phyloP scores from a whole-genome alignment of 2,797 vertebrate species.

The Lagocephalus sceleratus region DNA sequence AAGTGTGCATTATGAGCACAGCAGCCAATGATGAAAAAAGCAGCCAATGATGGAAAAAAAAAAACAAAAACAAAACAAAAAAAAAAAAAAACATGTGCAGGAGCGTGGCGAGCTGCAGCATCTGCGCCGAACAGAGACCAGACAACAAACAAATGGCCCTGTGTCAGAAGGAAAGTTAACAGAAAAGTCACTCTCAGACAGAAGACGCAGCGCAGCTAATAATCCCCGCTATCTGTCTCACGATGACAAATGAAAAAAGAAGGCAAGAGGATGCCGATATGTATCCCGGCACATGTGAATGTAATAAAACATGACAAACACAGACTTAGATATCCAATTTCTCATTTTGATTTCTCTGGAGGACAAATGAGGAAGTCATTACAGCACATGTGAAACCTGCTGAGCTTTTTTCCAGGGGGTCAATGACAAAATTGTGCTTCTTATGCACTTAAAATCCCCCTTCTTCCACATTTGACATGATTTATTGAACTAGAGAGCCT shows the following conservation, averaged over 20 bases:
- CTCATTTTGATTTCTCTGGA: conserved; percentile 67
- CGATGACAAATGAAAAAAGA: conserved; percentile 32
- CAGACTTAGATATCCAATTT: conserved; percentile 58
- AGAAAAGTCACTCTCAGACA: conserved; percentile 50
- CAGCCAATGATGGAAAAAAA: conserved; percentile 15
- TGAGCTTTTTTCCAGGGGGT: conserved; percentile 49
- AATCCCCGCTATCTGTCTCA: conserved; percentile 51
- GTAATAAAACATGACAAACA: conserved; percentile 70
- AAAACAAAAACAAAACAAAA: too few relatives aligned
- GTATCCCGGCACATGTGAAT: conserved; percentile 46
- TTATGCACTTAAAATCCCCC: conserved; percentile 66
- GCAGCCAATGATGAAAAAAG: conserved; percentile 36
- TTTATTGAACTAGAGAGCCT: conserved; percentile 65
- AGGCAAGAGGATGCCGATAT: conserved; percentile 38
- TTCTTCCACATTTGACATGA: conserved; percentile 56
- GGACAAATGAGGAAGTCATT: conserved; percentile 64
- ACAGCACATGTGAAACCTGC: conserved; percentile 42
- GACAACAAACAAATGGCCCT: conserved; percentile 51
- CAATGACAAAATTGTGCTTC: conserved; percentile 59
- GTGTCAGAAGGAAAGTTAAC: conserved; percentile 44
- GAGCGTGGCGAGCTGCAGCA: conserved; percentile 33
- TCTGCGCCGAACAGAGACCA: conserved; percentile 43
- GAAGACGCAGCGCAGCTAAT: conserved; percentile 48
- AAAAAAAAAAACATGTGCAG: conserved; percentile 43
- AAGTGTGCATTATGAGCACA: conserved; percentile 47